Percentiles rank a stretch among this genome's conserved stretches.
phyloP scores from a whole-genome alignment of 2,113 vertebrate species.

The Aramus guarauna region DNA sequence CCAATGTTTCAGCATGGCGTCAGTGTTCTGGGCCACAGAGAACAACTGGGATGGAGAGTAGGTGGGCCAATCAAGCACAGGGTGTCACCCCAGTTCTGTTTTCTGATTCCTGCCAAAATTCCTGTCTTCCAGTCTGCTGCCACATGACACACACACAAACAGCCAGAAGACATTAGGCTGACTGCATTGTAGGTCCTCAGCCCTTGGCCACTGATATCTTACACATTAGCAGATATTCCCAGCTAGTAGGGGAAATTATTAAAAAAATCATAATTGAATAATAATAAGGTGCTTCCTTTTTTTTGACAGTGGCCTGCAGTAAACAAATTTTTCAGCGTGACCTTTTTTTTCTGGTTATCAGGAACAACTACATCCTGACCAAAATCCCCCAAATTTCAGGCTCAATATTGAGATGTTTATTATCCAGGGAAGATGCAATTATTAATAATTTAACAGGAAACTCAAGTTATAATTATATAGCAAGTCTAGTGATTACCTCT shows the following conservation, averaged over 20 bases:
- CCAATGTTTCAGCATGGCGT: neutral
- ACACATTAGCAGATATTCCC: neutral
- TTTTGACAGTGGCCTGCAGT: neutral
- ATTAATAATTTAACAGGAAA: neutral
- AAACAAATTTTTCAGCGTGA: neutral
- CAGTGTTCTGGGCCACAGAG: neutral
- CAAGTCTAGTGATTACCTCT: neutral
- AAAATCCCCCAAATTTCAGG: neutral
- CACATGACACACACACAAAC: neutral
- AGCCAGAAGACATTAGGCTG: neutral
- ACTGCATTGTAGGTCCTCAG: neutral
- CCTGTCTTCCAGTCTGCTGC: neutral
- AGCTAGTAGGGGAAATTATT: neutral
- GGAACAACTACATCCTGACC: neutral
- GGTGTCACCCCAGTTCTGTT: rapidly evolving
- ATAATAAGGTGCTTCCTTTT: neutral
- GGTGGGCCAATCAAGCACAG: rapidly evolving
- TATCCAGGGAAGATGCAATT: neutral
- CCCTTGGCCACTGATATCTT: neutral
- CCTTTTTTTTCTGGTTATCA: neutral
- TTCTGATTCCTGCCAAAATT: neutral
- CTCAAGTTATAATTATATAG: neutral
- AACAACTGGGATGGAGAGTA: rapidly evolving
- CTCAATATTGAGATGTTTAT: neutral
- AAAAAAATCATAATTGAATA: rapidly evolving